Evolutionary conservation across 2,888 invertebrate genomes (phyloP), one percentile per base, ranked within the genome.

Genomic region (Protodeltote pygarga): DNA sequence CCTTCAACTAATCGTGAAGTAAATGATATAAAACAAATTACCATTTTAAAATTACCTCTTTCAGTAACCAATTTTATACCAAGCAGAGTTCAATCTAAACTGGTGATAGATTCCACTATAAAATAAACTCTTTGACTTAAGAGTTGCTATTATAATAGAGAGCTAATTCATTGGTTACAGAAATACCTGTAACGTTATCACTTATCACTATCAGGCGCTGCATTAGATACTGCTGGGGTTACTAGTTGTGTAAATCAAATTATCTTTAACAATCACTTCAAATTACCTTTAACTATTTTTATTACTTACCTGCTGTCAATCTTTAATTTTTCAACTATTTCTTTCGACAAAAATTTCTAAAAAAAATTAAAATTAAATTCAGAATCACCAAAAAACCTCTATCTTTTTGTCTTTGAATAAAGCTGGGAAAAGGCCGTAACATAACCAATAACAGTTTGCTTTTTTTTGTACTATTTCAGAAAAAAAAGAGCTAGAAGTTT

Each of bases 181-280:
- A 29, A 37, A 42, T 54, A 45, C 46, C 42, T 41, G 29, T 41
- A 54, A 32, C 28, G 34, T 69, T 65, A 65, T 69, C 70, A 29
- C 6, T 41, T 53, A 60, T 57, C 66, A 35, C 25, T 65, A 66
- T 54, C 67, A 62, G 41, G 34, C 14, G 6, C 29, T 69, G 53
- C 38, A 66, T 57, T 61, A 33, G 27, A 42, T 66, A 66, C 63
- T 51, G 40, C 2, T 20, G 14, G 71, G 38, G 63, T 53, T 61
- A 53, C 58, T 50, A 33, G 17, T 17, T 16, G 3, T 5, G 11
- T 8, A 13, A 27, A 15, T 9, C 3, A 37, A 58, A 58, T 44
- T 33, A 27, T 32, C 33, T 24, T 13, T 4, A 3, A n/a, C n/a
- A n/a, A n/a, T n/a, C n/a, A n/a, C n/a, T n/a, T n/a, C n/a, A n/a